Evolutionary conservation across 2,113 vertebrate genomes (phyloP).

Genomic region (Ceratotherium simum): DNA sequence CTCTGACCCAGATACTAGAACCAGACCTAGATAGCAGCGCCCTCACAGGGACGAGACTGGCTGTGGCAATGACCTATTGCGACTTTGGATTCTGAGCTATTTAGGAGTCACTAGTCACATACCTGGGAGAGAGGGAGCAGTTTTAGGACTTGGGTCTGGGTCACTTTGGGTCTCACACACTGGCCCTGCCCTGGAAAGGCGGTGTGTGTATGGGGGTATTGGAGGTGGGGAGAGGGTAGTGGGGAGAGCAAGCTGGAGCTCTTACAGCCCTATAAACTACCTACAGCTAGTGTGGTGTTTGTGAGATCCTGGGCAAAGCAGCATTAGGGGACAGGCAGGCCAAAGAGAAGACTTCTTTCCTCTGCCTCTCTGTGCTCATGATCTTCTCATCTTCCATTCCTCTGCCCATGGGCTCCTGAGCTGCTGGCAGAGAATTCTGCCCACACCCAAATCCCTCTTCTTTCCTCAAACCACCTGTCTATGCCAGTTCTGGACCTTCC

Average conservation of each 20-base stretch:
- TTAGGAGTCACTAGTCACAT: not conserved
- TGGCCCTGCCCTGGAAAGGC: not conserved
- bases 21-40: not conserved
- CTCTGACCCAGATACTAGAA: constrained; percentile 35
- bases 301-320: not conserved
- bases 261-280: not conserved
- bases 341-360: not conserved
- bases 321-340: not conserved
- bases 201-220: not conserved
- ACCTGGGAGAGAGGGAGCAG: not conserved
- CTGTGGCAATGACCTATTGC: not conserved
- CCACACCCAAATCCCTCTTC: not conserved
- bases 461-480: not conserved
- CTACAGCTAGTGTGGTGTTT: not conserved
- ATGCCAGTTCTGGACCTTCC: not conserved
- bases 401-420: not conserved
- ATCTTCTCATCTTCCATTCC: not conserved
- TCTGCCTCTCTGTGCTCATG: not conserved
- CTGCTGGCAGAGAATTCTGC: not conserved
- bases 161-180: not conserved
- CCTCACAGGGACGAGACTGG: not conserved
- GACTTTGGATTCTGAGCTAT: not conserved
- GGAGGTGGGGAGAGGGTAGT: not conserved
- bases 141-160: not conserved
- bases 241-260: not conserved